Evolutionary conservation across 2,113 vertebrate species (phyloP).

Genomic region (Bucco capensis): DNA sequence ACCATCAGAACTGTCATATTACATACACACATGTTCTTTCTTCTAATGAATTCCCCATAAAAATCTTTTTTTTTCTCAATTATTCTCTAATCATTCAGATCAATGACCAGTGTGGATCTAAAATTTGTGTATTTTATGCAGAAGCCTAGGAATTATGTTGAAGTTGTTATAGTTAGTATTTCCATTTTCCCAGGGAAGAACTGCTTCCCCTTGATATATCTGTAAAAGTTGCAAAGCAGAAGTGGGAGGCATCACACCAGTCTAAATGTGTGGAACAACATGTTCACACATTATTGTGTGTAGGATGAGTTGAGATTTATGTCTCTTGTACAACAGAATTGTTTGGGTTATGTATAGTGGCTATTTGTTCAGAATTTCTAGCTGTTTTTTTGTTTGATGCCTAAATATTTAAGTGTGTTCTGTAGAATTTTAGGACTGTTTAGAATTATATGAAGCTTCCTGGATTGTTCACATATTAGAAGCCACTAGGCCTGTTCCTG

Average conservation of each 20-base stretch:
- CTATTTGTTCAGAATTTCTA: not conserved
- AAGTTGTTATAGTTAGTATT: not conserved
- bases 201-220: not conserved
- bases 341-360: not conserved
- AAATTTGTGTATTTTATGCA: not conserved
- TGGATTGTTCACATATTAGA: too few species aligned
- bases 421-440: too few species aligned
- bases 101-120: not conserved
- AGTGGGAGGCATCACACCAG: rapidly evolving
- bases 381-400: too few species aligned
- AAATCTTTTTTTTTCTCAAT: not conserved
- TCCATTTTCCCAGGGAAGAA: not conserved
- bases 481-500: too few species aligned
- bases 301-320: not conserved
- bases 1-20: not conserved
- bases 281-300: rapidly evolving
- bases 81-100: not conserved
- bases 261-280: not conserved
- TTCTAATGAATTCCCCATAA: not conserved
- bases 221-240: not conserved
- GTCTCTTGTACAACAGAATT: not conserved
- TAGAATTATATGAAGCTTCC: too few species aligned
- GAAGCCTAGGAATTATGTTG: not conserved
- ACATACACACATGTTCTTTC: not conserved
- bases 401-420: too few species aligned